Conservation (phyloP, 2,113 vertebrate genomes). For the Anolis carolinensis region DNA sequence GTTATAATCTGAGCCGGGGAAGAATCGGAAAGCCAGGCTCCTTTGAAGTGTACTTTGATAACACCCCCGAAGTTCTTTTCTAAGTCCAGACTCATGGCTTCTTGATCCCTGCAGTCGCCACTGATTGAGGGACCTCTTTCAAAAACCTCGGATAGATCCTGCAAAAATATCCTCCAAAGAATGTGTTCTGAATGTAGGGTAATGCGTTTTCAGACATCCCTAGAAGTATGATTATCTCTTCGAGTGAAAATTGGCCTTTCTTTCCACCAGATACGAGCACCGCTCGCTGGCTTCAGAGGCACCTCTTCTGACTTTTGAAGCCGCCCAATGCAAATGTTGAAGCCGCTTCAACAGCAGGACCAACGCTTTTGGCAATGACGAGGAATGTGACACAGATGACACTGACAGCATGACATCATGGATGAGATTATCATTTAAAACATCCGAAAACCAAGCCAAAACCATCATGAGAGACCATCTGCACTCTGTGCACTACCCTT, state of each 20-base stretch:
- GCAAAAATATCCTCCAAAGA: background rate
- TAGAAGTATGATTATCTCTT: background rate
- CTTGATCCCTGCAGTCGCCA: background rate
- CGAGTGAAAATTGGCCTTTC: background rate
- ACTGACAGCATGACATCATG: slow-evolving; percentile 59
- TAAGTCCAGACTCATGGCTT: too few species aligned
- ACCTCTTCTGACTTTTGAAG: background rate
- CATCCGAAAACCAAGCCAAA: slow-evolving; percentile 31
- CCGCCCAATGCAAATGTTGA: background rate
- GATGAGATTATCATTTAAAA: slow-evolving; percentile 55
- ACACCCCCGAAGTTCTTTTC: background rate
- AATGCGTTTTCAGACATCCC: background rate
- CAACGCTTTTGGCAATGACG: slow-evolving; percentile 11
- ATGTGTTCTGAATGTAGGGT: too few species aligned
- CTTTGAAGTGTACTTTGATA: background rate
- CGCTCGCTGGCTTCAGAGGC: background rate
- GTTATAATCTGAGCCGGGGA: background rate
- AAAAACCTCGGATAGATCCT: too few species aligned
- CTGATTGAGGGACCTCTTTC: background rate
- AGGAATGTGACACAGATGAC: slow-evolving; percentile 5
- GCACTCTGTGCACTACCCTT: slow-evolving; percentile 12
- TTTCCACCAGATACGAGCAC: background rate
- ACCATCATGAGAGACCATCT: slow-evolving; percentile 14
- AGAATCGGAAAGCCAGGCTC: background rate
- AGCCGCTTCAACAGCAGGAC: background rate